Evolutionary conservation across 2,797 vertebrate species (phyloP), one percentile per base, ranked within the genome.

Genomic region (Myotis vivesi): DNA sequence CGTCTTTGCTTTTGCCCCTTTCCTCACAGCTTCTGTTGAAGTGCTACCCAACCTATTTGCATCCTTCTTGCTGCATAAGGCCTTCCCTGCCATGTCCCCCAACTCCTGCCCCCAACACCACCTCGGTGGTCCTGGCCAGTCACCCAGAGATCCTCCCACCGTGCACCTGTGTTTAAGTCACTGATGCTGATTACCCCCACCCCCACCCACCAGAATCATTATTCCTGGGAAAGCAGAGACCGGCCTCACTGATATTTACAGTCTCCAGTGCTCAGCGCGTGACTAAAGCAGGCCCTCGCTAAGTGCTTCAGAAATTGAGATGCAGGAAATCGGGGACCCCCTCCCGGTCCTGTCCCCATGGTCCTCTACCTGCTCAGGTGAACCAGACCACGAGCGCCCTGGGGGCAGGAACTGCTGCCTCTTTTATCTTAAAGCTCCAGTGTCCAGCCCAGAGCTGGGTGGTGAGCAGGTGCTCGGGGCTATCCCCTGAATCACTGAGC

Each of bases 21-120:
- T 9, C 36, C 12, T n/a, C 22, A 62, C 20, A 30, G 33, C 49
- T 36, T 28, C 64, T 44, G 49, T 2, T 46, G 23, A 72, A 33
- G 11, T n/a, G 77, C 25, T 68, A 25, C 8, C 49, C 53, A 72
- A 22, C 55, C 62, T 36, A 44, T 44, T 30, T 57, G 53, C 53
- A 53, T 19, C 69, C 83, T 16, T 22, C 46, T 6, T 1, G 49
- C 75, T 5, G 30, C n/a, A 30, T 19, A 12, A 68, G 55, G 81
- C 9, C 71, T 71, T 57, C 44, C 7, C 4, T 4, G 49, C 28
- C 22, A 23, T 2, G 8, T 11, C 1, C 33, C 23, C 13, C 17
- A 6, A 0, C 10, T 5, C 22, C n/a, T 23, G 6, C 25, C 17
- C 25, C 73, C 15, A 72, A 1, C 6, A 44, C 25, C 1, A 2